Evolutionary conservation across 2,113 vertebrate genomes (phyloP).

Genomic region (Ictalurus furcatus): DNA sequence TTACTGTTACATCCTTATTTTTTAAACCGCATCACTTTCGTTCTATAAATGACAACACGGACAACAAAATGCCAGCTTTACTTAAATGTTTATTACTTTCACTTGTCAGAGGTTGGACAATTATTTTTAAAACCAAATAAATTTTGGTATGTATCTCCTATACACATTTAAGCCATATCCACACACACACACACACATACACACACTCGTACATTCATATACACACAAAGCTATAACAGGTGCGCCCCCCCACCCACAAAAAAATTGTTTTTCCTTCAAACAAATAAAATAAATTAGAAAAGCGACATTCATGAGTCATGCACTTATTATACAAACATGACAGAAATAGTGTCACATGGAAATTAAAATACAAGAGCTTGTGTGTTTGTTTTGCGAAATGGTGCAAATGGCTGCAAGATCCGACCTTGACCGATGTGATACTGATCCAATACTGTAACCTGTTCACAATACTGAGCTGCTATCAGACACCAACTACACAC

Average conservation of each 20-base stretch:
- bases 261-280: slow-evolving; percentile 6
- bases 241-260: not conserved
- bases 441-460: slow-evolving; percentile 4
- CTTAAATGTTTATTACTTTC: slow-evolving; percentile 45
- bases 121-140: slow-evolving; percentile 25
- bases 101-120: slow-evolving; percentile 25
- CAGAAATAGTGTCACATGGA: slow-evolving; percentile 32
- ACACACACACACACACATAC: slow-evolving; percentile 14
- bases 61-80: not conserved
- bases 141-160: slow-evolving; percentile 25
- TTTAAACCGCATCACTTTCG: too few species aligned
- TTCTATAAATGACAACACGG: not conserved
- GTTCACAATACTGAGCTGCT: not conserved
- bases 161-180: slow-evolving; percentile 22
- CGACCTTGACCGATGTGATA: not conserved
- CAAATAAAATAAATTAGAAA: slow-evolving; percentile 50
- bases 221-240: slow-evolving; percentile 13
- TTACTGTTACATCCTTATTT: not conserved
- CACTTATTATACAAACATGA: slow-evolving; percentile 47
- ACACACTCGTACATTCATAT: slow-evolving; percentile 25
- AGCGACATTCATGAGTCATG: slow-evolving; percentile 49
- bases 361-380: slow-evolving; percentile 31
- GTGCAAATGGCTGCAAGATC: slow-evolving; percentile 16
- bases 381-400: not conserved
- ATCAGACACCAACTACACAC: slow-evolving; percentile 20